phyloP scores from a whole-genome alignment of 2,113 vertebrate species.

The Halcyon senegalensis region DNA sequence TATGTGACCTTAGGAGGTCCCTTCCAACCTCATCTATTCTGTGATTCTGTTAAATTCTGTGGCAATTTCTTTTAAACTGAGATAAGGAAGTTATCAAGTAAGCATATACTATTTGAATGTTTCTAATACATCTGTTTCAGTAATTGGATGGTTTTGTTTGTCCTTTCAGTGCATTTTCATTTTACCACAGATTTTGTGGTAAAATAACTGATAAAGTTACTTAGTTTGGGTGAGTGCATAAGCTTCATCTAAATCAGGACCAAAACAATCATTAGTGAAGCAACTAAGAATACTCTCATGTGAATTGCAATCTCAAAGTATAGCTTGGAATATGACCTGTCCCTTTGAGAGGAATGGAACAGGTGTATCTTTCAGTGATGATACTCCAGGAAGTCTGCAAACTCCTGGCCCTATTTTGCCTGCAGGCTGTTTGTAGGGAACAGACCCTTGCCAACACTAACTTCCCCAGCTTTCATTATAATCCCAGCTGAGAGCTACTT shows the following conservation, averaged over 20 bases:
- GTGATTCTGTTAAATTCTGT: background rate
- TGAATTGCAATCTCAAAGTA: background rate
- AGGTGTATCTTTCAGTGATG: background rate
- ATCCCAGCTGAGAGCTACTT: background rate
- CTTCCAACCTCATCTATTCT: background rate
- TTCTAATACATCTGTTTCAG: background rate
- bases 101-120: background rate
- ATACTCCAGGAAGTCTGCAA: background rate
- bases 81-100: background rate
- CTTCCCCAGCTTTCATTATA: background rate
- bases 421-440: background rate
- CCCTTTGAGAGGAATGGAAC: background rate
- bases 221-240: background rate
- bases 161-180: background rate
- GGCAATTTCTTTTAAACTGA: background rate
- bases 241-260: background rate
- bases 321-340: background rate
- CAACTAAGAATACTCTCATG: background rate
- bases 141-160: background rate
- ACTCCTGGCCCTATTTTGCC: background rate
- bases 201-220: background rate
- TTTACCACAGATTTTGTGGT: background rate
- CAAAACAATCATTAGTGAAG: fast-evolving
- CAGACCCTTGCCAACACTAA: background rate
- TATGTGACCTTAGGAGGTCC: background rate